These are phyloP conservation scores for Nymphalis urticae DNA, from an alignment of 2,888 invertebrate species.

Conservation along the genomic window DNA sequence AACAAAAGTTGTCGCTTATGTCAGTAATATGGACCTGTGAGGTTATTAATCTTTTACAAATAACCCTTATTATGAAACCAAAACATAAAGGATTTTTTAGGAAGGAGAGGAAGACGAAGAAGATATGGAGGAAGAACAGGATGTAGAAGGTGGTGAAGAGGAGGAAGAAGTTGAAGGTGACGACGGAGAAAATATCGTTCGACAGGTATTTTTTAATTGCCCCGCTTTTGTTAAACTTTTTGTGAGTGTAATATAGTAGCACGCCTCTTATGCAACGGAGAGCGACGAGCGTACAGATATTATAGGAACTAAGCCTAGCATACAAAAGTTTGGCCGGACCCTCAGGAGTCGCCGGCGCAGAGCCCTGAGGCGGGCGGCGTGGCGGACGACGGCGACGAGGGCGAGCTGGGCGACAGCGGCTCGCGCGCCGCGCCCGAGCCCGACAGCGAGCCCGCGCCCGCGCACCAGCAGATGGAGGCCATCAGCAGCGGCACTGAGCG, in stretches of 20 bases:
- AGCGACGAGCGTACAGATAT: no score
- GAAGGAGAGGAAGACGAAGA: conserved; percentile 82
- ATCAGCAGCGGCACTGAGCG: conserved; percentile 89
- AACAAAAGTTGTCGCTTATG: no score
- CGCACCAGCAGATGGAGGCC: conserved; percentile 84
- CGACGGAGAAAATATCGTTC: conserved; percentile 58
- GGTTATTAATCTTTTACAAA: no score
- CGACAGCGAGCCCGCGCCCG: conserved; percentile 60
- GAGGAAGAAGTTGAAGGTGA: conserved; percentile 69
- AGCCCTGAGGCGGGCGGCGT: conserved; percentile 72
- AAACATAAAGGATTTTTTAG: conserved; percentile 40
- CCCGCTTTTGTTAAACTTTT: no score
- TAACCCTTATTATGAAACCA: no score
- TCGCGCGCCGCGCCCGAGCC: conserved; percentile 52
- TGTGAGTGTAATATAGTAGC: no score
- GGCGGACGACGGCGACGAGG: conserved; percentile 56
- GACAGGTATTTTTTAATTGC: conserved; percentile 52
- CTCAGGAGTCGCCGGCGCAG: conserved; percentile 82
- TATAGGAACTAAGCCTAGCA: no score
- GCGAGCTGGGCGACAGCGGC: conserved; percentile 42
- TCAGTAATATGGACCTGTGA: no score
- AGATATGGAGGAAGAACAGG: conserved; percentile 78
- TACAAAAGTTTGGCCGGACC: background rate
- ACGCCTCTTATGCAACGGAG: no score
- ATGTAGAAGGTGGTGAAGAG: conserved; percentile 68